Conservation (phyloP, 1,140 invertebrate species). For the Laupala kohalensis region DNA sequence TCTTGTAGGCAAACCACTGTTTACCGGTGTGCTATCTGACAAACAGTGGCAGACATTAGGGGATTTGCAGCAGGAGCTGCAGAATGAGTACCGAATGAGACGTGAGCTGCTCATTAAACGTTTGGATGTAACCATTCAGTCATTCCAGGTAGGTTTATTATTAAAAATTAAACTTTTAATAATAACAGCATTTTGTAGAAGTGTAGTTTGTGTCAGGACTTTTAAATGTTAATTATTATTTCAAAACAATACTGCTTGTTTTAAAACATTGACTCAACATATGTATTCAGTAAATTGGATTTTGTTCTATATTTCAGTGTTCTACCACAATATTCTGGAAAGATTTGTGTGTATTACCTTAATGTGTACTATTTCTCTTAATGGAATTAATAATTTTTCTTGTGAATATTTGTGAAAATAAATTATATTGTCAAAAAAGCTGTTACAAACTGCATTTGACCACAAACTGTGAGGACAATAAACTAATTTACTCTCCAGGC, state of each 20-base stretch:
- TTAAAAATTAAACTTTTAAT: not conserved
- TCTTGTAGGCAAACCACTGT: slow-evolving; percentile 59
- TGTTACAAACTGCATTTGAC: no score
- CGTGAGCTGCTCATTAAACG: slow-evolving; percentile 80
- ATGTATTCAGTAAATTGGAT: no score
- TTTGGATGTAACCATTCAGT: slow-evolving; percentile 87
- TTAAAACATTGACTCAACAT: not conserved
- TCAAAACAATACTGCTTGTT: not conserved
- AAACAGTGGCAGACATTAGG: slow-evolving; percentile 71
- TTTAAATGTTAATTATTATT: not conserved
- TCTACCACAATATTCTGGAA: no score
- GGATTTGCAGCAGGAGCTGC: slow-evolving; percentile 52
- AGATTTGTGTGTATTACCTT: no score
- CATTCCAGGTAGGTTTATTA: slow-evolving; percentile 52
- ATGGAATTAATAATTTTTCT: no score
- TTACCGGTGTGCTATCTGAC: slow-evolving; percentile 55
- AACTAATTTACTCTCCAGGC: no score
- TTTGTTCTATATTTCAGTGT: no score
- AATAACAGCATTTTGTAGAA: no score
- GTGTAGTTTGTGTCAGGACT: not conserved
- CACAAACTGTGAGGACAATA: no score
- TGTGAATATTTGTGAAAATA: no score
- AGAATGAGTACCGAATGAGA: slow-evolving; percentile 67
- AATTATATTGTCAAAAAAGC: no score
- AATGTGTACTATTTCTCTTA: no score